Evolutionary conservation across 2,888 invertebrate species (phyloP), one percentile per base, ranked within the genome.

Genomic region (Odontothrips loti): DNA sequence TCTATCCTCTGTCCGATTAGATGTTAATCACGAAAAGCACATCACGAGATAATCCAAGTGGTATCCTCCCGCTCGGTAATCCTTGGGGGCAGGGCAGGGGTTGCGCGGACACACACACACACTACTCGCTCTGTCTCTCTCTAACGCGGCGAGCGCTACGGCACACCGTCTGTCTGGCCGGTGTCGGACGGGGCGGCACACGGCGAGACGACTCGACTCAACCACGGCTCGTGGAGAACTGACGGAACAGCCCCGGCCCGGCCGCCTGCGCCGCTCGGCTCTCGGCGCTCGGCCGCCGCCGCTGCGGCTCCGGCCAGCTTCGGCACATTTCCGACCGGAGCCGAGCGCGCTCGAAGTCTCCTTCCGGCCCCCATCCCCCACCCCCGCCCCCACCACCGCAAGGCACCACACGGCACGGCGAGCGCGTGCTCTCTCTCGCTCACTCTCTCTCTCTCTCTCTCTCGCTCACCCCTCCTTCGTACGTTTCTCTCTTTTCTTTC

Each of bases 21-120:
- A 82, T n/a, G n/a, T n/a, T n/a, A 79, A 17, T 63, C 68, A 79
- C 80, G 27, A 80, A 63, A 81, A 81, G 75, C 80, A 80, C 80
- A 63, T 79, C 82, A 82, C 80, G 80, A 29, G 29, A 20, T 79
- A 68, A 80, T 20, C 29, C 63, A 43, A 43, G 34, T 20, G n/a
- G 81, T 80, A 81, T 78, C 82, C 79, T 80, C 78, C 51, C 78
- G 27, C 27, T 68, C 79, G 80, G 80, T 68, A 80, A 79, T 80
- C 79, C 58, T n/a, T 23, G 79, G 23, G 29, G 51, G 79, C 27
- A 29, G n/a, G 78, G 34, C 47, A 23, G 81, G 79, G 81, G 27
- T 0, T n/a, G 79, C 47, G 81, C 81, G 82, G 81, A 43, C 34
- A 43, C 34, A 43, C 81, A 81, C 80, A 43, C 34, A 43, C 34